Evolutionary conservation across 2,888 invertebrate species (phyloP), one percentile per base, ranked within the genome.

Genomic region (Stenodema calcarata): DNA sequence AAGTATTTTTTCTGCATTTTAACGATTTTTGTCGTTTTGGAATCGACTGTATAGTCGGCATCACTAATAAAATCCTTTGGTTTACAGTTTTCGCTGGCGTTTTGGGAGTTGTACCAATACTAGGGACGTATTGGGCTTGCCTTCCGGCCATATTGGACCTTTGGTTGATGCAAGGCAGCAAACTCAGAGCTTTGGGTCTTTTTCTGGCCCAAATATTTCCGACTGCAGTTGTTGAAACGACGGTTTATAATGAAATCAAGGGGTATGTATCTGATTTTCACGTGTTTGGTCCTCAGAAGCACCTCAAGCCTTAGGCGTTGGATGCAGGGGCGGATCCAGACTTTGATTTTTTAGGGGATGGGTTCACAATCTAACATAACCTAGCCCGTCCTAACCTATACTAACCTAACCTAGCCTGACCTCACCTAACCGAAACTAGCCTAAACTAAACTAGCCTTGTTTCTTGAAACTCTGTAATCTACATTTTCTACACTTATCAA

Each of bases 171-270:
- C 96, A 98, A 90, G 97, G 96, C 89, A 94, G 96, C 87, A 95
- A 96, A 88, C 92, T 96, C 90, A 94, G 95, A 27, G 98, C 99
- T 0, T 91, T 98, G 1, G 91, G 96, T 11, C 94, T 99, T 89
- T 94, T 97, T 12, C 91, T 96, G 16, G 95, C 94, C 54, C 98
- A 98, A 90, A 95, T 99, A 90, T 93, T 98, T 81, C 99, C 99
- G 0, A 95, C 96, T 69, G 96, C 95, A 88, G 95, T 98, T 90
- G 96, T 99, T 7, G 99, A 99, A 90, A 96, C 97, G 0, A 96
- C 98, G 27, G 98, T 99, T 89, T 99, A 99, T 91, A 96, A 96
- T 80, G 99, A 99, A 92, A 98, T 99, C 89, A 98, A 98, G 92
- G 98, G 98, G 97, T 98, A n/a, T n/a, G n/a, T n/a, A n/a, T n/a